Evolutionary conservation across 2,797 vertebrate genomes (phyloP), one percentile per base, ranked within the genome.

Genomic region (Sus cebifrons): DNA sequence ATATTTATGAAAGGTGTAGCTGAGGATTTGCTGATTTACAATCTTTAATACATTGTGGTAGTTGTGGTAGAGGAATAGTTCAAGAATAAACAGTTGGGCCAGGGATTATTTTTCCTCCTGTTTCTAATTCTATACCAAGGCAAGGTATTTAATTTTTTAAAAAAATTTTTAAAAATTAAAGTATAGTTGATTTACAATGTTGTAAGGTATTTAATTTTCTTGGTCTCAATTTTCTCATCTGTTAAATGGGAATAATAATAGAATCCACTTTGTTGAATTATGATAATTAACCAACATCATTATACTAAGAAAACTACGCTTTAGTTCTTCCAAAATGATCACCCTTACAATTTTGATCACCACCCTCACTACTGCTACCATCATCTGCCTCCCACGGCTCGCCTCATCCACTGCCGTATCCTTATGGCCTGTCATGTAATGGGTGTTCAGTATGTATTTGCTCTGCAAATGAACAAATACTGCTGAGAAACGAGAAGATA

Each of bases 81-180:
- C 65, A 81, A 91, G 29, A 84, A 49, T 62, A 54, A 65, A 40
- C 4, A 11, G 6, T 65, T 75, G 60, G 20, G 27, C 64, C 11
- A 54, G 70, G 23, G 84, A 68, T 65, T 65, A 23, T 78, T 74
- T 81, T 27, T 64, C 10, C 14, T 3, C 21, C 16, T 3, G 36
- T 36, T 36, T 36, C 36, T 36, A 36, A 36, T 36, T 36, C 36
- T 36, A 36, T 36, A 36, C 36, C 36, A 82, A 77, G 8, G 16
- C 74, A 86, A 58, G 5, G 1, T 70, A 79, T 36, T 92, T 92
- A 67, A 56, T 82, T 95, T 90, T 95, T 27, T 92, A n/a, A n/a
- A n/a, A 5, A 49, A 49, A 49, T 49, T 49, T 49, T 49, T 6
- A 49, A 49, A 49, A 49, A 44, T 44, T 44, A 44, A 49, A 49